A percentile compares a stretch with the other conserved stretches of the same genome.
These are phyloP conservation scores for Megalonaias nervosa DNA, from an alignment of 1,140 invertebrate genomes.

Conservation along the genomic window DNA sequence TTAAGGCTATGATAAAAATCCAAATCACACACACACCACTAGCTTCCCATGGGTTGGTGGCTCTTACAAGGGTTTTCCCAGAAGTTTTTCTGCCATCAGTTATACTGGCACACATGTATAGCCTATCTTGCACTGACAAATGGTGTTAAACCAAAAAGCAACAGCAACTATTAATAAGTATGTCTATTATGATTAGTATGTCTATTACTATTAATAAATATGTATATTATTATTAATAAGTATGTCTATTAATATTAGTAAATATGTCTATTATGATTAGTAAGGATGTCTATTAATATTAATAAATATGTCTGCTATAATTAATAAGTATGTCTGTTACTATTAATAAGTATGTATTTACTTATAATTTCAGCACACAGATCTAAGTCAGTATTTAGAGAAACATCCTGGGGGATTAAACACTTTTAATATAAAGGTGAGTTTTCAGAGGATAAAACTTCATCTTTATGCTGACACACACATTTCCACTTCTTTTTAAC, in stretches of 20 bases:
- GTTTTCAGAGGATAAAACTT: slow-evolving; percentile 1
- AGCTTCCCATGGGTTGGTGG: too few relatives aligned
- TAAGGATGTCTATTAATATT: slow-evolving; percentile 9
- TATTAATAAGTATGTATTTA: slow-evolving; percentile 15
- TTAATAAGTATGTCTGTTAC: not conserved
- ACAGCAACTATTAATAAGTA: not conserved
- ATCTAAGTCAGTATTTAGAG: slow-evolving; percentile 98
- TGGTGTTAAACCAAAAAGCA: too few relatives aligned
- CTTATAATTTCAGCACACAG: slow-evolving; percentile 84
- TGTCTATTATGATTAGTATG: slow-evolving; percentile 21
- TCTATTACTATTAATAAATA: too few relatives aligned
- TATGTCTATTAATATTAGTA: not conserved
- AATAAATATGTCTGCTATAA: too few relatives aligned
- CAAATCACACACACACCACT: too few relatives aligned
- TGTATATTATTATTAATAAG: not conserved
- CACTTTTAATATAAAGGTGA: slow-evolving; percentile 84
- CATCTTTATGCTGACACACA: too few relatives aligned
- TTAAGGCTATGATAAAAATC: too few relatives aligned
- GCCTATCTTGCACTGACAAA: too few relatives aligned
- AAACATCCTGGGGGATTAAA: slow-evolving; percentile 92
- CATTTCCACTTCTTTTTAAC: too few relatives aligned
- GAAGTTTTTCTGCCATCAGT: too few relatives aligned
- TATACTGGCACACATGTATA: too few relatives aligned
- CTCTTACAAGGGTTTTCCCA: too few relatives aligned
- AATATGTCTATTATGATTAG: slow-evolving; percentile 17